Percentiles rank a stretch among this genome's conserved stretches.
These are phyloP conservation scores for Pherbina coryleti DNA, from an alignment of 2,888 invertebrate species.

Conservation along the genomic window DNA sequence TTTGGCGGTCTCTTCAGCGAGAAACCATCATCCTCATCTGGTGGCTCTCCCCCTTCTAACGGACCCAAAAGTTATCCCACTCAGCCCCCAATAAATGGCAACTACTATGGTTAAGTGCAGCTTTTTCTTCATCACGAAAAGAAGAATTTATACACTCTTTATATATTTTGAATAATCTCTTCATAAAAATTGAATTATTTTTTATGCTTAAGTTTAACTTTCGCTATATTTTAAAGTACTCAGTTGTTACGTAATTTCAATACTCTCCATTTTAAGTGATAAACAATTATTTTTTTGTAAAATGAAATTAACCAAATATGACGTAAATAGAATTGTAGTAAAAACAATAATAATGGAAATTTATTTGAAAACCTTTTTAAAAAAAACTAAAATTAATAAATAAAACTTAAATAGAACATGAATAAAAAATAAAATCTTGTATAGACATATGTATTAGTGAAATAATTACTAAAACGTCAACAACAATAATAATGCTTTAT, in stretches of 20 bases:
- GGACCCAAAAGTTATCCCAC: constrained; percentile 65
- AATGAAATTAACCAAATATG: too few relatives aligned
- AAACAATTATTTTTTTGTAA: too few relatives aligned
- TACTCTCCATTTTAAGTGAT: too few relatives aligned
- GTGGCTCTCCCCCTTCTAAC: constrained; percentile 47
- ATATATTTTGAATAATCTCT: too few relatives aligned
- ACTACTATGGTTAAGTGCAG: constrained; percentile 53
- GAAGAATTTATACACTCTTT: neutral
- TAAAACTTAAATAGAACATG: neutral
- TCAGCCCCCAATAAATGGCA: constrained; percentile 59
- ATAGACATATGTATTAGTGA: neutral
- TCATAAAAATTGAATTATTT: too few relatives aligned
- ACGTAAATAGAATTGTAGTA: too few relatives aligned
- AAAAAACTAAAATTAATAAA: neutral
- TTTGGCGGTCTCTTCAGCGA: constrained; percentile 68
- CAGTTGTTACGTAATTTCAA: too few relatives aligned
- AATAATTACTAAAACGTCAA: neutral
- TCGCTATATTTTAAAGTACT: too few relatives aligned
- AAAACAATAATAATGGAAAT: too few relatives aligned
- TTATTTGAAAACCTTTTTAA: too few relatives aligned
- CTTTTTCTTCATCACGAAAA: neutral
- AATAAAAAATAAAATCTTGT: neutral
- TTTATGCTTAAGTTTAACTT: too few relatives aligned
- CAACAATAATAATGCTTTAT: neutral
- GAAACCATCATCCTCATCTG: constrained; percentile 57